Evolutionary conservation across 1,140 invertebrate genomes (phyloP).

Genomic region (Asobara japonica): DNA sequence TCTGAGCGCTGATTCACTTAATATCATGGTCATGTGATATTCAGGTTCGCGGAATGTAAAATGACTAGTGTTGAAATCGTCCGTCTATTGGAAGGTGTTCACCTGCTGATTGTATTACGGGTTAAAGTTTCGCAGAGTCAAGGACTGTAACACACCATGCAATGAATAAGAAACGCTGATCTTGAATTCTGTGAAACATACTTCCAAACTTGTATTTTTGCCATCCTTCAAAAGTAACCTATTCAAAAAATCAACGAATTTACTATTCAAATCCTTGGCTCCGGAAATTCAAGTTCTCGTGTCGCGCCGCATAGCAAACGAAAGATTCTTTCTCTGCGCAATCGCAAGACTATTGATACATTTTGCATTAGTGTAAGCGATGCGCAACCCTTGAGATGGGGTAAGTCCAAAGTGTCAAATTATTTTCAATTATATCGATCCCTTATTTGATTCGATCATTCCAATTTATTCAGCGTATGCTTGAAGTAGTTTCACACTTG

Average conservation of each 20-base stretch:
- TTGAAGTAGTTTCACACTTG: background rate
- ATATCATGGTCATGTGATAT: too few species aligned
- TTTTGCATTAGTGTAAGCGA: constrained; percentile 40
- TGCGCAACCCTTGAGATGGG: constrained; percentile 56
- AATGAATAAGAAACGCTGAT: background rate
- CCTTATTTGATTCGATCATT: constrained; percentile 13
- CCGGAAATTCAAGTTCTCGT: background rate
- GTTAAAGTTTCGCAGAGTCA: too few species aligned
- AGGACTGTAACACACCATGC: background rate
- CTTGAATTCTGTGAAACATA: background rate
- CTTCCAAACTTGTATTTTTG: background rate
- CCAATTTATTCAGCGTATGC: background rate
- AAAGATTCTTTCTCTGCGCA: constrained; percentile 40
- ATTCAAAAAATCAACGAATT: too few species aligned
- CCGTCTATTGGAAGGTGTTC: too few species aligned
- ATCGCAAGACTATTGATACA: constrained; percentile 57
- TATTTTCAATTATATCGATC: constrained; percentile 33
- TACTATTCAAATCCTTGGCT: too few species aligned
- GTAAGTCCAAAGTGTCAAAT: constrained; percentile 53
- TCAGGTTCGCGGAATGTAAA: too few species aligned
- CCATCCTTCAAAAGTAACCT: background rate
- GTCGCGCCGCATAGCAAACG: background rate
- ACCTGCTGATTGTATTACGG: too few species aligned
- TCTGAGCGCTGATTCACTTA: too few species aligned
- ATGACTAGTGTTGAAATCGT: too few species aligned